Base-by-base conservation (phyloP, 2,113 vertebrate genomes). In the Cathartes aura region DNA sequence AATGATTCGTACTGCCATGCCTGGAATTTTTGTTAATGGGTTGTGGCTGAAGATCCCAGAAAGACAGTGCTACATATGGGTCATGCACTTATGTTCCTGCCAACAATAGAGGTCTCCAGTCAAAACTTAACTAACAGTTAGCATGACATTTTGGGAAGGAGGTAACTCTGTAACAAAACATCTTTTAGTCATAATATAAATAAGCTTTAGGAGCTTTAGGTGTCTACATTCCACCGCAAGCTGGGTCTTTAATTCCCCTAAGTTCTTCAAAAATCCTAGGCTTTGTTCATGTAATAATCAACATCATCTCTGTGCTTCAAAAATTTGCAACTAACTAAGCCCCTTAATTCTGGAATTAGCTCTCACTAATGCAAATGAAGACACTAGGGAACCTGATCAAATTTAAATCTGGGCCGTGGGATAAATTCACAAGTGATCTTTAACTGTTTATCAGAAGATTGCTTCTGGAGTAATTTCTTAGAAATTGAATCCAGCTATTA, bases 121-220 rank as follows among this genome's bases (percentile, higher is more conserved):
- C 73, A 85, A 92, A 87, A 84, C 29, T 62, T 42, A 48, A 29
- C 27, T 30, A 78, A 58, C 9, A 68, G 5, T 59, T 74, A 80
- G 8, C 29, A 67, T 19, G 47, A 47, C 5, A 36, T 24, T 83
- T 89, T 55, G 88, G 40, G 53, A 72, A 93, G 62, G 74, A 87
- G 15, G 20, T 18, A 73, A 75, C 24, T 55, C 47, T 52, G 15
- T 87, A 86, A 59, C 14, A 89, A 84, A 92, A 63, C 40, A 86
- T 68, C 56, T 91, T 93, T 85, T 60, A 94, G 72, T 67, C 72
- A 83, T 81, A 91, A 73, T n/a, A 75, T 74, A 94, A 90, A 86
- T 74, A 89, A 92, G 66, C 21, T 87, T 95, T 84, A 72, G 34
- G 75, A 73, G 86, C 27, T 95, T 92, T 91, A 93, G 55, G n/a